phyloP scores from a whole-genome alignment of 2,797 vertebrate genomes.

The Anolis apletophallus region DNA sequence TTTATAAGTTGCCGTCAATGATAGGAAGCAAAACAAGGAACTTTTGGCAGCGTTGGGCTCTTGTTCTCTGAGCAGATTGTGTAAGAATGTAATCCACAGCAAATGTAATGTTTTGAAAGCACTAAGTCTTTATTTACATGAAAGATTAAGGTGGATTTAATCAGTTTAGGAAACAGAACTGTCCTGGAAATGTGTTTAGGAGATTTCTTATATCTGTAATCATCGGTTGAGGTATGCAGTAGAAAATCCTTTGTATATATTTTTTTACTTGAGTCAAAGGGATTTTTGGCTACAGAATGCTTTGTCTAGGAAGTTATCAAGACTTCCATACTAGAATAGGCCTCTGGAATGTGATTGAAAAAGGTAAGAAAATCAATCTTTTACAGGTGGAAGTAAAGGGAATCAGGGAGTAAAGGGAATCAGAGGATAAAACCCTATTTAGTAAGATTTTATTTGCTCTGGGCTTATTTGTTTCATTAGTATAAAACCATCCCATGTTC shows the following conservation, averaged over 20 bases:
- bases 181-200: neutral
- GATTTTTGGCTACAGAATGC: neutral
- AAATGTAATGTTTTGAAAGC: slow-evolving; percentile 5
- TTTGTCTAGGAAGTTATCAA: neutral
- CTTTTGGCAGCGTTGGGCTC: rapidly evolving
- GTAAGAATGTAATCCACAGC: neutral
- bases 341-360: neutral
- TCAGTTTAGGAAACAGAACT: slow-evolving; percentile 12
- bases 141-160: slow-evolving; percentile 16
- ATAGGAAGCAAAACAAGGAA: neutral
- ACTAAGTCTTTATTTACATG: slow-evolving; percentile 9
- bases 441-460: neutral
- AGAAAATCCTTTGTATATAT: neutral
- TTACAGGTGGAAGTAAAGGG: neutral
- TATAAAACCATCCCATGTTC: neutral
- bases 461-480: neutral
- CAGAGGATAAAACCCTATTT: neutral
- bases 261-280: neutral
- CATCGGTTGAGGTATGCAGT: neutral
- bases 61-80: neutral
- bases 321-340: neutral
- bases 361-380: neutral
- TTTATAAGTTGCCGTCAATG: neutral
- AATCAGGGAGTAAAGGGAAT: neutral
- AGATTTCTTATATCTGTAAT: neutral